Percentiles rank a stretch among this genome's conserved stretches.
These are phyloP conservation scores for Pherbina coryleti DNA, from an alignment of 2,888 invertebrate genomes.

Conservation along the genomic window DNA sequence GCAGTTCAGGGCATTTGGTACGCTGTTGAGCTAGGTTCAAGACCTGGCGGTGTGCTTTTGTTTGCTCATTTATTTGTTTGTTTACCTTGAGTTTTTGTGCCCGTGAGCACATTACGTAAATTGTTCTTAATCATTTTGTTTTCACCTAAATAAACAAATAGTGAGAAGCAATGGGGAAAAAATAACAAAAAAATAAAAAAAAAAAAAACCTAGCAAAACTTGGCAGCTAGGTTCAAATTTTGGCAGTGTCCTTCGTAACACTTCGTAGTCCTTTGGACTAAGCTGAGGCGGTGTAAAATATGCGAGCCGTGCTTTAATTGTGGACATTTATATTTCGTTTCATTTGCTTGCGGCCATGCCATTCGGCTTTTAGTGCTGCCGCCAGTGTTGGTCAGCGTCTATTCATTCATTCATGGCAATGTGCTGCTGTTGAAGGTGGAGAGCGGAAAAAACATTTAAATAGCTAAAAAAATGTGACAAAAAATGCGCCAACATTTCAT, in stretches of 20 bases:
- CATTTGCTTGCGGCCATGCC: slow-evolving; percentile 31
- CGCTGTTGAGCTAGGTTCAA: too few species aligned
- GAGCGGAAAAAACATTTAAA: too few species aligned
- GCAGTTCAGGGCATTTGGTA: too few species aligned
- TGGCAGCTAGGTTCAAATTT: neutral
- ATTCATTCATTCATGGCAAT: too few species aligned
- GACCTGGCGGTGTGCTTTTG: neutral
- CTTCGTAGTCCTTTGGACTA: too few species aligned
- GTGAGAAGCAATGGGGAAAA: neutral
- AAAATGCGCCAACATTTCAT: too few species aligned
- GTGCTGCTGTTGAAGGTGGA: too few species aligned
- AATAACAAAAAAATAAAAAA: neutral
- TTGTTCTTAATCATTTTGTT: slow-evolving; percentile 32
- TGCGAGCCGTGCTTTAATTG: slow-evolving; percentile 30
- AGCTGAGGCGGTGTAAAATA: neutral
- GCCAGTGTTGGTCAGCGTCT: neutral
- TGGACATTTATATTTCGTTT: slow-evolving; percentile 31
- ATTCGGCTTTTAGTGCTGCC: neutral
- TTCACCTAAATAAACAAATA: slow-evolving; percentile 31
- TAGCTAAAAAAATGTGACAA: too few species aligned
- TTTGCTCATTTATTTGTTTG: slow-evolving; percentile 6
- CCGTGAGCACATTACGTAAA: slow-evolving; percentile 12
- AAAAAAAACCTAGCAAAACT: neutral
- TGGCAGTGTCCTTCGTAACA: slow-evolving; percentile 7
- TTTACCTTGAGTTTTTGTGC: neutral